These are phyloP conservation scores for Acanthosepion lycidas DNA, from an alignment of 2,888 invertebrate genomes.

Conservation along the genomic window DNA sequence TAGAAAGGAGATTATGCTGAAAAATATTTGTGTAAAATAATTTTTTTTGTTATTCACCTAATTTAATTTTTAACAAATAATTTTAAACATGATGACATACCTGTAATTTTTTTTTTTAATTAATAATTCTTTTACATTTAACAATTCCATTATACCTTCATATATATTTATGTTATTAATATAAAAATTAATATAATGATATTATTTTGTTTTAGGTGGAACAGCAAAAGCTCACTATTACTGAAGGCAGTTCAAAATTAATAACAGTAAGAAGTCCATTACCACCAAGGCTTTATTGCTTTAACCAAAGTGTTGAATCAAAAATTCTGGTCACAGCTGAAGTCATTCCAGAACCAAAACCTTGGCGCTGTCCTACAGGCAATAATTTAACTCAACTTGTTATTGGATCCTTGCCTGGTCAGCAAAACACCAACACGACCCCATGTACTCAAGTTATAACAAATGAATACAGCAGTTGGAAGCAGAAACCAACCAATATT, in stretches of 20 bases:
- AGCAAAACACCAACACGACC: conserved; percentile 36
- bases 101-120: no score
- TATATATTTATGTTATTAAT: background rate
- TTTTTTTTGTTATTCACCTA: no score
- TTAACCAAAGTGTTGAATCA: conserved; percentile 55
- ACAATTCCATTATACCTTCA: no score
- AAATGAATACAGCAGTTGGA: conserved; percentile 52
- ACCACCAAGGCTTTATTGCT: conserved; percentile 59
- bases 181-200: background rate
- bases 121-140: no score
- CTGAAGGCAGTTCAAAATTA: conserved; percentile 50
- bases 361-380: conserved; percentile 54
- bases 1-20: no score
- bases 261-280: conserved; percentile 53
- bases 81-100: no score
- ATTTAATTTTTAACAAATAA: no score
- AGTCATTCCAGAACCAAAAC: conserved; percentile 50
- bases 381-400: conserved; percentile 55
- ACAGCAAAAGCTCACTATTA: background rate
- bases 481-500: conserved; percentile 50
- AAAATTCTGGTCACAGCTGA: conserved; percentile 49
- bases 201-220: conserved; percentile 38
- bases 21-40: no score
- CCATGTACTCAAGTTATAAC: conserved; percentile 57
- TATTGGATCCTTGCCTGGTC: conserved; percentile 51